A percentile compares a stretch with the other conserved stretches of the same genome.
These are phyloP conservation scores for Andrena haemorrhoa DNA, from an alignment of 2,888 invertebrate species.

Conservation along the genomic window DNA sequence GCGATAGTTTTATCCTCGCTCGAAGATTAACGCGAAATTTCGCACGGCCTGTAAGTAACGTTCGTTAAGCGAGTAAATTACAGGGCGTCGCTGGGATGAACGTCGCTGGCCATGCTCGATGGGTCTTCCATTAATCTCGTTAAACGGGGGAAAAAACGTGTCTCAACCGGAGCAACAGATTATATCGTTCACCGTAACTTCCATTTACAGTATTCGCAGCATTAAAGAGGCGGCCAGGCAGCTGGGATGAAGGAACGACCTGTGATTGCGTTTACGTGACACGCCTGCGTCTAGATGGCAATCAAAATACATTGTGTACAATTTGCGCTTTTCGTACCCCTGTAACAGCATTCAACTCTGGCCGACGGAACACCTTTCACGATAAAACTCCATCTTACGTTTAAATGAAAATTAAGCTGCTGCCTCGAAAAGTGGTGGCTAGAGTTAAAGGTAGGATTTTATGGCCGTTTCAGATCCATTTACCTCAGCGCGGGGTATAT, in stretches of 20 bases:
- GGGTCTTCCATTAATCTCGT: slow-evolving; percentile 30
- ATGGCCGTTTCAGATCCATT: neutral
- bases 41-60: slow-evolving; percentile 12
- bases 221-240: slow-evolving; percentile 11
- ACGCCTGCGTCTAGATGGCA: slow-evolving; percentile 36
- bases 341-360: neutral
- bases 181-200: slow-evolving; percentile 32
- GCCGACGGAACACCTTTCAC: slow-evolving; percentile 18
- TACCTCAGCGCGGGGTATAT: neutral
- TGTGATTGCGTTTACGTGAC: slow-evolving; percentile 60
- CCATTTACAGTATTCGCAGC: slow-evolving; percentile 13
- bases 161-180: slow-evolving; percentile 34
- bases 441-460: neutral
- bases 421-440: neutral
- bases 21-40: neutral
- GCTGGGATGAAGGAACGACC: slow-evolving; percentile 41
- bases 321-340: slow-evolving; percentile 13
- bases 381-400: slow-evolving; percentile 30
- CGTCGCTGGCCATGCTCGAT: slow-evolving; percentile 9
- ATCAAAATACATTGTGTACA: slow-evolving; percentile 44
- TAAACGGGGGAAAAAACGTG: slow-evolving; percentile 27
- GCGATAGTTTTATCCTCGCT: neutral
- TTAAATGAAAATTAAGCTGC: slow-evolving; percentile 27
- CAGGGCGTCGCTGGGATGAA: neutral
- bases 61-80: slow-evolving; percentile 20